Percentiles rank a stretch among this genome's conserved stretches.
Conservation (phyloP, 2,888 invertebrate genomes). For the Pammene fasciana region DNA sequence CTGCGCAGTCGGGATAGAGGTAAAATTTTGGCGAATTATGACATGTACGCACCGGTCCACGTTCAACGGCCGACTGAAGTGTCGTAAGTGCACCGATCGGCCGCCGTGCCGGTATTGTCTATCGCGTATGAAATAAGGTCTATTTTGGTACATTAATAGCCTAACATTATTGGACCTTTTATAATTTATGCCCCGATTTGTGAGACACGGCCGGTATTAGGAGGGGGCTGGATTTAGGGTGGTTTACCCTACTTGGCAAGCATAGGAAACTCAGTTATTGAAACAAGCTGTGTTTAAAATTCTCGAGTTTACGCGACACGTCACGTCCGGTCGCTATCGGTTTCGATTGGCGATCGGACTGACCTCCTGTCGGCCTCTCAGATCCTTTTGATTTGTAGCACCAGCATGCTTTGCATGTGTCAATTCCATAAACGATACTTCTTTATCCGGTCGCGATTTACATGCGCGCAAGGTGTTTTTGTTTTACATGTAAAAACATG, state of each 20-base stretch:
- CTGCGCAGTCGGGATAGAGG: too few relatives aligned
- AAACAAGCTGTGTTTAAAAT: conserved; percentile 76
- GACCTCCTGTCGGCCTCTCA: conserved; percentile 77
- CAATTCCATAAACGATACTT: conserved; percentile 51
- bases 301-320: conserved; percentile 78
- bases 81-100: too few relatives aligned
- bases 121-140: too few relatives aligned
- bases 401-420: conserved; percentile 68
- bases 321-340: conserved; percentile 75
- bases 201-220: too few relatives aligned
- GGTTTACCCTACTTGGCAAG: not conserved
- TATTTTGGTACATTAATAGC: too few relatives aligned
- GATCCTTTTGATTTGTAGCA: conserved; percentile 76
- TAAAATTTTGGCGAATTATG: too few relatives aligned
- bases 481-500: conserved; percentile 10
- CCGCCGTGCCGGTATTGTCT: too few relatives aligned
- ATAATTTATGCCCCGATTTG: too few relatives aligned
- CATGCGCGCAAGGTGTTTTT: conserved; percentile 29
- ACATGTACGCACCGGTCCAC: too few relatives aligned
- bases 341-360: conserved; percentile 69
- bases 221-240: too few relatives aligned
- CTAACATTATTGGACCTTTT: too few relatives aligned
- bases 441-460: conserved; percentile 34
- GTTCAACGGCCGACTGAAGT: too few relatives aligned
- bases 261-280: conserved; percentile 44